Base-by-base conservation (phyloP, 2,888 invertebrate species). In the Protula sp. region DNA sequence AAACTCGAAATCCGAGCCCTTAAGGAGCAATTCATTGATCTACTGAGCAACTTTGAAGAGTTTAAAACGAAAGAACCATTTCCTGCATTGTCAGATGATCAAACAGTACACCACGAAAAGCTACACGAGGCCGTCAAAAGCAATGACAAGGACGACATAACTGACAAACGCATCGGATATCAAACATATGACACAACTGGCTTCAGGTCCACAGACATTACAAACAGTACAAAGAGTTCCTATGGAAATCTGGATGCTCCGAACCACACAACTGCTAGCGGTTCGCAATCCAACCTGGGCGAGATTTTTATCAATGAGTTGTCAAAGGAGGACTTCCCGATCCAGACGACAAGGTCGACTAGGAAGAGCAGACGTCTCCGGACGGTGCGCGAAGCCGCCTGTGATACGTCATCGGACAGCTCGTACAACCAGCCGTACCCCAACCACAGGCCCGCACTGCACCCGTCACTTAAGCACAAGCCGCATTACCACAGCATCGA, bases 1-100 rank as follows among this genome's bases (percentile, higher is more conserved):
- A 66, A 66, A 53, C 52, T 66, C 29, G 64, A 66, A 38, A 58
- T 66, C 3, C 62, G 58, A 48, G 50, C 27, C 58, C 58, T 66
- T 56, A 61, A 64, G 57, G 60, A 66, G 28, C 58, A 64, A 57
- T 66, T 66, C 48, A 52, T 57, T 14, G 14, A 45, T 4, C 56
- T 66, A 1, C 50, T 66, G 30, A 26, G 64, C 31, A 57, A 58
- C 55, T 65, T 55, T 50, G 57, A 56, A 24, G 38, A 30, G 27
- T 61, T 38, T 38, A 19, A 38, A 9, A 38, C 38, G 19, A 38
- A 14, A 19, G 9, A 14, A 9, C 38, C 9, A 9, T 14, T 38
- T 38, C 38, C 38, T 14, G 38, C 9, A 14, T 9, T 38, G 38
- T 19, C 38, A 14, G 38, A 38, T 38, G 38, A 38, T 38, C 38